A percentile compares a stretch with the other conserved stretches of the same genome.
Conservation (phyloP, 2,888 invertebrate genomes). For the Cephus pulcher region DNA sequence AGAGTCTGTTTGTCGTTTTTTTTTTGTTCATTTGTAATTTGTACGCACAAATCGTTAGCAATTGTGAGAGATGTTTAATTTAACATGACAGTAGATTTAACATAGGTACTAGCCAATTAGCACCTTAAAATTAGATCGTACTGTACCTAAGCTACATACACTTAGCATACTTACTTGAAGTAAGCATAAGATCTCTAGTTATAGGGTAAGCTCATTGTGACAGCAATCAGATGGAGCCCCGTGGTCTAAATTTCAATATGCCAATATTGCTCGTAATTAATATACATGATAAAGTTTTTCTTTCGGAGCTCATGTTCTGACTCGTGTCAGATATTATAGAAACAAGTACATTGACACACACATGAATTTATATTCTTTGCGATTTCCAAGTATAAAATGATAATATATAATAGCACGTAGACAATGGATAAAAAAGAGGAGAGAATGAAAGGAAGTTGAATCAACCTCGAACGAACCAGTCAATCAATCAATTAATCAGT, state of each 20-base stretch:
- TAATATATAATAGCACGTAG: background rate
- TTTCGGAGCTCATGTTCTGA: background rate
- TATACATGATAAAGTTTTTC: background rate
- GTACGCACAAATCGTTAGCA: slow-evolving; percentile 23
- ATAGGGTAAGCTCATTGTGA: slow-evolving; percentile 62
- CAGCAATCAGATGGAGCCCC: slow-evolving; percentile 57
- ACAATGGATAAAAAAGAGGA: background rate
- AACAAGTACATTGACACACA: background rate
- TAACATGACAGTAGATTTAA: slow-evolving; percentile 23
- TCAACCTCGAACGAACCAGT: background rate
- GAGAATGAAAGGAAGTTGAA: background rate
- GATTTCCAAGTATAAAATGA: background rate
- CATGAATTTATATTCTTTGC: background rate
- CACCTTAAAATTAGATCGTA: slow-evolving; percentile 40
- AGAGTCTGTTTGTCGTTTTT: background rate
- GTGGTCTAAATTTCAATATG: slow-evolving; percentile 39
- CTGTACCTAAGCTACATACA: slow-evolving; percentile 44
- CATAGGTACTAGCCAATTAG: slow-evolving; percentile 41
- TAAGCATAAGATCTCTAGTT: slow-evolving; percentile 44
- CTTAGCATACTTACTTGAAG: slow-evolving; percentile 38
- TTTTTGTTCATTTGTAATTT: slow-evolving; percentile 6
- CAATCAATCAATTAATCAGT: background rate
- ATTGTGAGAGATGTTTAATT: slow-evolving; percentile 16
- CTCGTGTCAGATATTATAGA: background rate
- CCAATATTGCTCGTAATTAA: background rate